These are phyloP conservation scores for Tricholaema leucomelas DNA, from an alignment of 2,113 vertebrate genomes.

Conservation along the genomic window DNA sequence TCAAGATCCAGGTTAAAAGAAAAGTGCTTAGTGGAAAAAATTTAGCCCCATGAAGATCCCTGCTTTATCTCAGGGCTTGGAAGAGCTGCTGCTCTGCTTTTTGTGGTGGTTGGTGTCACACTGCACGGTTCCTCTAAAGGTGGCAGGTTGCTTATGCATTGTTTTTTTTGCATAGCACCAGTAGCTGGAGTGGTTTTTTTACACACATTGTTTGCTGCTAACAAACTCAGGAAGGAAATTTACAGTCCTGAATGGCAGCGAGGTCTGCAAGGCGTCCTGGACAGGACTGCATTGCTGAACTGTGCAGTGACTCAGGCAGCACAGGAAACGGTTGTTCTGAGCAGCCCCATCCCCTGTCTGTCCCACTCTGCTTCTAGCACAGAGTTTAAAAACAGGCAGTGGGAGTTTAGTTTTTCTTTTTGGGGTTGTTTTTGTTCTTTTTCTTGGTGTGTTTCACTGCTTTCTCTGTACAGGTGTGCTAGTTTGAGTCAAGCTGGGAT, in stretches of 20 bases:
- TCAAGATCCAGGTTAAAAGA: not conserved
- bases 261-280: not conserved
- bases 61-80: not conserved
- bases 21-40: not conserved
- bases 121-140: not conserved
- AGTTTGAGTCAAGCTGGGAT: no score
- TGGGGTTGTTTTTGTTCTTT: not conserved
- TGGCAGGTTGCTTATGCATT: not conserved
- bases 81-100: not conserved
- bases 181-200: not conserved
- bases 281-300: not conserved
- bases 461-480: conserved; percentile 1
- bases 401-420: not conserved
- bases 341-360: conserved; percentile 56
- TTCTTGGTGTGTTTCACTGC: conserved; percentile 11
- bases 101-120: not conserved
- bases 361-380: not conserved
- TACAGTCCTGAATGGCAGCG: conserved; percentile 43
- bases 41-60: not conserved
- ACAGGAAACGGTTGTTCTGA: conserved; percentile 27
- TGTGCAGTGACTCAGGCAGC: not conserved
- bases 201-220: conserved; percentile 33
- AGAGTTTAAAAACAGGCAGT: not conserved
- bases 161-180: conserved; percentile 15
- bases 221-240: conserved; percentile 72